Conservation (phyloP, 2,888 invertebrate genomes). For the Aelia acuminata region DNA sequence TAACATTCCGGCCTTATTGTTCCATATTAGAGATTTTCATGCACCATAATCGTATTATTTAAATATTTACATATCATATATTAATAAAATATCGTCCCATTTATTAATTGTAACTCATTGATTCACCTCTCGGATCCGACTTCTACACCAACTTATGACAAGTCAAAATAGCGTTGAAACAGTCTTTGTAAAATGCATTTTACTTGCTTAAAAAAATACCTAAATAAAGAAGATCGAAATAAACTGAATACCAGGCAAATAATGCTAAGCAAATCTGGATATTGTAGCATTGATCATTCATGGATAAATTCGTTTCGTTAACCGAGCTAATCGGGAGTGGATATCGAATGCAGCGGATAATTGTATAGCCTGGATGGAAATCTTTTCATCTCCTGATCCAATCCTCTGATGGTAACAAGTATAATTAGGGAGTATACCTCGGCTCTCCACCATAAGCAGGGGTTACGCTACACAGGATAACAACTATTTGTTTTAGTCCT, state of each 20-base stretch:
- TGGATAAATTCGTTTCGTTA: conserved; percentile 8
- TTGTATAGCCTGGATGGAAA: not conserved
- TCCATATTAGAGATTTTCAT: no score
- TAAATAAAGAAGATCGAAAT: accelerated
- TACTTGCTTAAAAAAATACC: no score
- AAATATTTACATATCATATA: no score
- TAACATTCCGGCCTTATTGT: no score
- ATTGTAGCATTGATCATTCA: not conserved
- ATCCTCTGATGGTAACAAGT: conserved; percentile 11
- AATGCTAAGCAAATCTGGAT: not conserved
- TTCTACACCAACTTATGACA: no score
- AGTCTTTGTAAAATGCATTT: no score
- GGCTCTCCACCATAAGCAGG: not conserved
- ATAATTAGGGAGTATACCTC: conserved; percentile 7
- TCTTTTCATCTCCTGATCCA: conserved; percentile 22
- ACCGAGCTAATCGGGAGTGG: conserved; percentile 13
- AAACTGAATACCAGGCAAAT: not conserved
- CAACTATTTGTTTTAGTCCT: not conserved
- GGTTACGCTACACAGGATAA: not conserved
- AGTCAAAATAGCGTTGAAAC: no score
- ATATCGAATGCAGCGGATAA: conserved; percentile 5
- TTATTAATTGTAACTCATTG: no score
- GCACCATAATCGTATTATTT: no score
- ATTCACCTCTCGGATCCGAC: no score
- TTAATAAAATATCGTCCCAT: no score